Percentiles rank a stretch among this genome's conserved stretches.
Evolutionary conservation across 2,888 invertebrate genomes (phyloP).

Genomic region (Ormyrus thymus): DNA sequence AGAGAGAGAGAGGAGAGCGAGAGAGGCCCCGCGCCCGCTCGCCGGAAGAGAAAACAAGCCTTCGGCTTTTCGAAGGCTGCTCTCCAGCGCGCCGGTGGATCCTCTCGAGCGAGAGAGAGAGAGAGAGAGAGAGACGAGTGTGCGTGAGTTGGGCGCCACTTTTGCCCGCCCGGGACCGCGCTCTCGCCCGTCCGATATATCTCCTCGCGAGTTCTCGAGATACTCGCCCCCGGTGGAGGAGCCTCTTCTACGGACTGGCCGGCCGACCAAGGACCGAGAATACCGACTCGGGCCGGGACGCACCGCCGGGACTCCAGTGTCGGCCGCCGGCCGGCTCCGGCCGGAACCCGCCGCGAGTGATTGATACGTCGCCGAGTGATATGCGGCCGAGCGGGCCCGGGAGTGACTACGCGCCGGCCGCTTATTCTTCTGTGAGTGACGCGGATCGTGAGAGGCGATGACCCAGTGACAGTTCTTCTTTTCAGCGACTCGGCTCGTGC

Average conservation of each 20-base stretch:
- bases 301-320: conserved; percentile 59
- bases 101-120: conserved; percentile 45
- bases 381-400: background rate
- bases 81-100: conserved; percentile 1
- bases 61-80: conserved; percentile 31
- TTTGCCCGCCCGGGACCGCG: conserved; percentile 13
- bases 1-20: conserved; percentile 27
- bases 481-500: too few relatives aligned
- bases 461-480: background rate
- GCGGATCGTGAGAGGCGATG: conserved; percentile 4
- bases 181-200: conserved; percentile 9
- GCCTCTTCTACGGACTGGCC: background rate
- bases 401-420: background rate
- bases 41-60: conserved; percentile 48
- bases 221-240: conserved; percentile 56
- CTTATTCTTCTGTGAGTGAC: background rate
- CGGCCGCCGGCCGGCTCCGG: conserved; percentile 74
- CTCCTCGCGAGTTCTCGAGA: conserved; percentile 23
- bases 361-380: conserved; percentile 19
- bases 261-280: background rate
- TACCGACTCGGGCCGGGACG: background rate
- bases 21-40: conserved; percentile 26
- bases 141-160: conserved; percentile 6
- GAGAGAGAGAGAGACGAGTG: conserved; percentile 40
- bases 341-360: conserved; percentile 61